These are phyloP conservation scores for Onychostruthus taczanowskii DNA, from an alignment of 2,113 vertebrate genomes.

Conservation along the genomic window DNA sequence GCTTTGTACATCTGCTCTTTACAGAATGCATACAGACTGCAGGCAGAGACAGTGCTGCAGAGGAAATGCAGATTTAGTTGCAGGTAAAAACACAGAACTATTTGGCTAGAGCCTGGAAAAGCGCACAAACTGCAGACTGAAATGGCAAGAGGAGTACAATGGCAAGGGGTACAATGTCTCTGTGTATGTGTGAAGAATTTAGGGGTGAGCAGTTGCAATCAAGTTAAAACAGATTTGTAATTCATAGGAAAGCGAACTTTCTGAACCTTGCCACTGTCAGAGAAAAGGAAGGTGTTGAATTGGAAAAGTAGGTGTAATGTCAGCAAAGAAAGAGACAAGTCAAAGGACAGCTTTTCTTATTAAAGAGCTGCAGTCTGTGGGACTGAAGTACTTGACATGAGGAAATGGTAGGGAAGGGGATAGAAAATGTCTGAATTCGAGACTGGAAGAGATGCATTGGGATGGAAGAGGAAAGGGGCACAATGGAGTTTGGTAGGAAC, in stretches of 20 bases:
- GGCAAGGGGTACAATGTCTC: not conserved
- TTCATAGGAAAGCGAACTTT: not conserved
- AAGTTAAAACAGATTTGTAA: not conserved
- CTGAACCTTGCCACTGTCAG: not conserved
- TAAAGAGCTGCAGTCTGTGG: not conserved
- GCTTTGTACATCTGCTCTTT: not conserved
- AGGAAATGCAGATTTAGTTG: not conserved
- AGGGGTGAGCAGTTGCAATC: not conserved
- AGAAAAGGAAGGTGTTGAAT: not conserved
- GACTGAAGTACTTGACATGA: not conserved
- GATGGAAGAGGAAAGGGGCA: not conserved
- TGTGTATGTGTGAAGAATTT: not conserved
- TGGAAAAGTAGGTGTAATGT: not conserved
- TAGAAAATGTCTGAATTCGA: not conserved
- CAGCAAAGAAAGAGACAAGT: not conserved
- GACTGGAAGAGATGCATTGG: not conserved
- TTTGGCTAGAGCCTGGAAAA: not conserved
- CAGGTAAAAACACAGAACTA: not conserved
- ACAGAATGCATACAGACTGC: not conserved
- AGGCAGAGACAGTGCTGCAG: not conserved
- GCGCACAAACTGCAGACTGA: not conserved
- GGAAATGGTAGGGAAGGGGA: not conserved
- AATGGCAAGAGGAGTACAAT: not conserved
- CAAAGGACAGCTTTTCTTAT: not conserved
- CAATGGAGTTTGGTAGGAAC: not conserved